Evolutionary conservation across 2,888 invertebrate species (phyloP).

Genomic region (Leucozona laternaria): DNA sequence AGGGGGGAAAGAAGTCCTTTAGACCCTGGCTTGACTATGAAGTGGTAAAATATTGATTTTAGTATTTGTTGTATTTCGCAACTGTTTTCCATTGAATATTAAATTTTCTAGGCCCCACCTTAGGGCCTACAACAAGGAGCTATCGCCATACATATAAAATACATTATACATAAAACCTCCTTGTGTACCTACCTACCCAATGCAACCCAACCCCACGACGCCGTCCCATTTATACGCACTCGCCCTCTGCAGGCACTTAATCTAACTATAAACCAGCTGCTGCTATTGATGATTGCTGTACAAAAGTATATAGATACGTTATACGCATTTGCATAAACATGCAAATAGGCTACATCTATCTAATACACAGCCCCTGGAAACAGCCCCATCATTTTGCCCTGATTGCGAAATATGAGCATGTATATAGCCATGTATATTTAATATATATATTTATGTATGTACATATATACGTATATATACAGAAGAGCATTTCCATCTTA

Average conservation of each 20-base stretch:
- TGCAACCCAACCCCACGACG: neutral
- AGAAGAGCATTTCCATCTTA: neutral
- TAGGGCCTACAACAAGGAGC: slow-evolving; percentile 33
- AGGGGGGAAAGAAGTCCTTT: neutral
- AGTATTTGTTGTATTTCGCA: slow-evolving; percentile 22
- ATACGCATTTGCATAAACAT: slow-evolving; percentile 73
- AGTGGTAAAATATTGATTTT: slow-evolving; percentile 46
- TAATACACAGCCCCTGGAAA: slow-evolving; percentile 42
- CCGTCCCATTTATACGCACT: neutral
- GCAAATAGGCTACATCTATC: slow-evolving; percentile 53
- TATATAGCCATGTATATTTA: neutral
- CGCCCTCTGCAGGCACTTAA: slow-evolving; percentile 58
- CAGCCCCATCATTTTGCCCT: slow-evolving; percentile 63
- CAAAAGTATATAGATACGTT: slow-evolving; percentile 20
- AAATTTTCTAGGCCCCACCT: slow-evolving; percentile 44
- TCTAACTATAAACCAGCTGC: slow-evolving; percentile 72
- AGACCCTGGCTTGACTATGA: neutral
- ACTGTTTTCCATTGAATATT: slow-evolving; percentile 33
- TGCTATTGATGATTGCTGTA: slow-evolving; percentile 68
- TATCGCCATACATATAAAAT: neutral
- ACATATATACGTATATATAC: neutral
- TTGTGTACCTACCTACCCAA: neutral
- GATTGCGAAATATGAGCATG: slow-evolving; percentile 52
- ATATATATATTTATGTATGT: neutral
- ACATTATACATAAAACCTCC: neutral